These are phyloP conservation scores for Caprella mutica DNA, from an alignment of 2,888 invertebrate genomes.

Conservation along the genomic window DNA sequence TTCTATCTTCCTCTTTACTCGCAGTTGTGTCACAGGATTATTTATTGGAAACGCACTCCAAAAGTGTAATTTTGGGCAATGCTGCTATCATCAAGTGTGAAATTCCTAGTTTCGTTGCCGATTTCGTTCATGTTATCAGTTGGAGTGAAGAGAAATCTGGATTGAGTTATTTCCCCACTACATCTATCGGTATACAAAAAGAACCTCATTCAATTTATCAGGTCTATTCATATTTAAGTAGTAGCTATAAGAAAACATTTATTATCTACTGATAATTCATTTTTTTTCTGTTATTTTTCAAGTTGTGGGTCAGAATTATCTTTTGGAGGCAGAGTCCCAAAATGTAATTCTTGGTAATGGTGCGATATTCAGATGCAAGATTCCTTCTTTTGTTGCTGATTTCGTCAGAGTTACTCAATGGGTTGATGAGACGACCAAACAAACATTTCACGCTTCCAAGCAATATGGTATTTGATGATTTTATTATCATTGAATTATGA, in stretches of 20 bases:
- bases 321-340: conserved; percentile 83
- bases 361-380: conserved; percentile 45
- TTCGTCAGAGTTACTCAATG: conserved; percentile 42
- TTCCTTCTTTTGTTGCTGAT: conserved; percentile 42
- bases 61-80: conserved; percentile 79
- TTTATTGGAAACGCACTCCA: conserved; percentile 37
- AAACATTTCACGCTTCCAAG: conserved; percentile 15
- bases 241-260: no score
- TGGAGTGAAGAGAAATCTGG: no score
- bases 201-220: no score
- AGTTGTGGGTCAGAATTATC: conserved; percentile 83
- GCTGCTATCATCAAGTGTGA: conserved; percentile 83
- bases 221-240: no score
- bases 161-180: no score
- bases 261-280: no score
- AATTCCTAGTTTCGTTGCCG: conserved; percentile 49
- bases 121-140: conserved; percentile 28
- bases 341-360: conserved; percentile 81
- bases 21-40: conserved; percentile 1
- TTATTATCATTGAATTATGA: not conserved
- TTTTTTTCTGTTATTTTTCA: conserved; percentile 38
- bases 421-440: conserved; percentile 35
- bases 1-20: conserved; percentile 24
- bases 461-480: conserved; percentile 20
- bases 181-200: no score